Base-by-base conservation (phyloP, 2,888 invertebrate species). In the Hetaerina titia region DNA sequence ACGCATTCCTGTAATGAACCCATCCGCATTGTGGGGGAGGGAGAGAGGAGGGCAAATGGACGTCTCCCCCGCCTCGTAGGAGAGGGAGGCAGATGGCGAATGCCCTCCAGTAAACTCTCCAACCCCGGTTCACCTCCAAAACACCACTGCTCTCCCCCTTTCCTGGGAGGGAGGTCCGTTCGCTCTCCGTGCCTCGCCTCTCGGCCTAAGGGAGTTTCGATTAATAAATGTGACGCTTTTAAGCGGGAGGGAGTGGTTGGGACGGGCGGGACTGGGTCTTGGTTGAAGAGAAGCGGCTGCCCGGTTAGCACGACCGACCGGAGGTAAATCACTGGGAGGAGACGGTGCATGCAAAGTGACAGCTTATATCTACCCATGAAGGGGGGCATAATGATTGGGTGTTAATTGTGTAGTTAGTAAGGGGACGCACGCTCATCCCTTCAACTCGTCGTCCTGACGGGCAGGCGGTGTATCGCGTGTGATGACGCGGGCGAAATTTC, bases 341-440 rank as follows among this genome's bases (percentile, higher is more conserved):
- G 81, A 81, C 31, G 17, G n/a, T 19, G 69, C 19, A 19, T 25
- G 31, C 25, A 56, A 92, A 19, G 22, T 92, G 92, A 92, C 92
- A 57, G 92, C 69, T 69, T 92, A 69, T 92, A 64, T 64, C 45
- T 45, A 45, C 45, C 92, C 63, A 69, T 81, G 31, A 81, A 60
- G 92, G 69, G 69, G 69, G 69, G 22, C 45, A 45, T 6, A 69
- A 56, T 69, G 92, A 92, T 69, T 56, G 22, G 92, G 45, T 45
- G 69, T 92, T 92, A 92, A 92, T 92, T 60, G 69, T 22, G 25
- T 25, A 69, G 69, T 92, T 92, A 92, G 31, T 69, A 74, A 56
- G 69, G 81, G 81, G n/a, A 4, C 13, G 31, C 81, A n/a, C 31
- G 45, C 13, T 9, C 31, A 69, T 69, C 69, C 69, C 69, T 69